phyloP scores from a whole-genome alignment of 2,797 vertebrate species.

The Anomalospiza imberbis region DNA sequence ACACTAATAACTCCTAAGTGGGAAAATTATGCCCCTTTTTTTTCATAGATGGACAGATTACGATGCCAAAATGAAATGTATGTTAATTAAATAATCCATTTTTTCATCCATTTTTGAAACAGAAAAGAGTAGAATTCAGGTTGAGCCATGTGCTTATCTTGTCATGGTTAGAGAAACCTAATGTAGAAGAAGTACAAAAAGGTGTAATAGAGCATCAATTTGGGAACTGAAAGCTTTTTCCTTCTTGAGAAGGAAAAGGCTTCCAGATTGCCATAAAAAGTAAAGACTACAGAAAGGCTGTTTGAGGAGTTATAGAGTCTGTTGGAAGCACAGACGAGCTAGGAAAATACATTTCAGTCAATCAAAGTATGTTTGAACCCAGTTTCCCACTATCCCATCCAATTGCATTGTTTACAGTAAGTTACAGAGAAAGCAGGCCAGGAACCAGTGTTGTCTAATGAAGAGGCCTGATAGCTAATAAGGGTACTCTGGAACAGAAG shows the following conservation, averaged over 20 bases:
- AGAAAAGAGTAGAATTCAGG: background rate
- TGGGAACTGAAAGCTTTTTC: background rate
- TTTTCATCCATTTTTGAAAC: background rate
- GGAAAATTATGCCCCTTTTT: background rate
- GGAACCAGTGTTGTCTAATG: accelerated
- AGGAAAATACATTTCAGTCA: background rate
- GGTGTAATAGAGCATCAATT: background rate
- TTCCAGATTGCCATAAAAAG: background rate
- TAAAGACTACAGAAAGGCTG: background rate
- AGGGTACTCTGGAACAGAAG: background rate
- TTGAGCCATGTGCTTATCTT: background rate
- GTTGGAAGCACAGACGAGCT: background rate
- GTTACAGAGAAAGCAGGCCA: background rate
- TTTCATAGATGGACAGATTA: background rate
- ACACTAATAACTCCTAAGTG: background rate
- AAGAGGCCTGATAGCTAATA: background rate
- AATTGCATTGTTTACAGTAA: background rate
- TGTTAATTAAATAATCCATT: background rate
- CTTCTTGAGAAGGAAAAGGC: background rate
- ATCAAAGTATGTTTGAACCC: background rate
- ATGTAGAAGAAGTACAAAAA: background rate
- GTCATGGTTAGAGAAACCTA: background rate
- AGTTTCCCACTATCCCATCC: background rate
- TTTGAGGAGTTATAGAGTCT: background rate
- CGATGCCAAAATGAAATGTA: background rate